These are phyloP conservation scores for Thysanoteuthis rhombus DNA, from an alignment of 2,888 invertebrate species.

Conservation along the genomic window DNA sequence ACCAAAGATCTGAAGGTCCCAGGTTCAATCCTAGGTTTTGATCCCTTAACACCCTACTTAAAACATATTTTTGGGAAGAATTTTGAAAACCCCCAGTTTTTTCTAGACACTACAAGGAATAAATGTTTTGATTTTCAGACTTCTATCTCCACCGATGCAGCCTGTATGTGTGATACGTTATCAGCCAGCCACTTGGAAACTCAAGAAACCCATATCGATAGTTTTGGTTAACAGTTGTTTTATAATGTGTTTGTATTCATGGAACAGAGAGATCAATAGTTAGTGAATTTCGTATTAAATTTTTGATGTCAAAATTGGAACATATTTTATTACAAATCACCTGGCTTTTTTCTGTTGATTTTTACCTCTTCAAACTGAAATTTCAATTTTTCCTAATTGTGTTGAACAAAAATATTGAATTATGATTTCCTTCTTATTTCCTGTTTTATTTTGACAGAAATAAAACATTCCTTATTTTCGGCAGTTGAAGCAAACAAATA, in stretches of 20 bases:
- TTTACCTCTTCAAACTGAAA: background rate
- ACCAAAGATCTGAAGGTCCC: no score
- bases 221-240: no score
- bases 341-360: background rate
- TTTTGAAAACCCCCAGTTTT: no score
- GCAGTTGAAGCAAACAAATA: background rate
- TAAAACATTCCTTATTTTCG: background rate
- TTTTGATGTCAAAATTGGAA: background rate
- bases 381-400: background rate
- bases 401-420: background rate
- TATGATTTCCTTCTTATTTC: background rate
- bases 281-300: background rate
- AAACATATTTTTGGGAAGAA: no score
- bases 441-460: background rate
- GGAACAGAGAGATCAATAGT: background rate
- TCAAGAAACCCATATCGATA: no score
- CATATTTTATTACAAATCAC: background rate
- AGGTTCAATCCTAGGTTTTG: no score
- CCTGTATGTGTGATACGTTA: no score
- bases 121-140: no score
- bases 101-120: no score
- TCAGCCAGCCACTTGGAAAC: no score
- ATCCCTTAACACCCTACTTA: no score
- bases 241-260: background rate
- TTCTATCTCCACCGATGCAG: no score